These are phyloP conservation scores for Meiosimyza platycephala DNA, from an alignment of 2,888 invertebrate species.

Conservation along the genomic window DNA sequence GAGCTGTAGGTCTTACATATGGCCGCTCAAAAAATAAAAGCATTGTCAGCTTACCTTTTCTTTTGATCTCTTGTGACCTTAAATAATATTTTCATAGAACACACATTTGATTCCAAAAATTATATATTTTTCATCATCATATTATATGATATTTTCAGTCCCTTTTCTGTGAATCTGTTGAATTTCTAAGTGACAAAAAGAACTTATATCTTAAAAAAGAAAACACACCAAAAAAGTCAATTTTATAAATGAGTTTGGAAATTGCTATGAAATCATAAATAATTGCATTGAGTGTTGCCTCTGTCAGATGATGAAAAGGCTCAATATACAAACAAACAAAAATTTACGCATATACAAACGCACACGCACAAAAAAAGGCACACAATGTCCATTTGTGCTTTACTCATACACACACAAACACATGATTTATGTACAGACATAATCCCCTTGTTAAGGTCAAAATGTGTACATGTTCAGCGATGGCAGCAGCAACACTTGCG, in stretches of 20 bases:
- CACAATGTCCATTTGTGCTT: constrained; percentile 5
- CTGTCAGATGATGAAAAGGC: constrained; percentile 15
- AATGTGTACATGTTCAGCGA: constrained; percentile 19
- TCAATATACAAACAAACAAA: constrained; percentile 20
- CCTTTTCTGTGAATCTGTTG: no score
- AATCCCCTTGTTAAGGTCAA: constrained; percentile 27
- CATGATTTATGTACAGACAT: constrained; percentile 30
- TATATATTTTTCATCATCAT: no score
- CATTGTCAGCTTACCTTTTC: no score
- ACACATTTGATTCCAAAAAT: no score
- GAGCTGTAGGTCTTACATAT: no score
- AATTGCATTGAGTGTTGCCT: constrained; percentile 43
- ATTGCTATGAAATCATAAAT: constrained; percentile 49
- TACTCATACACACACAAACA: constrained; percentile 7
- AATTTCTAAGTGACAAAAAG: no score
- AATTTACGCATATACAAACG: not conserved
- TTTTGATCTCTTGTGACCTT: no score
- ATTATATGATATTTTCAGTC: no score
- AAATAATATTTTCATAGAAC: no score
- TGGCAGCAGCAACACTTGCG: constrained; percentile 5
- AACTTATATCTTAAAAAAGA: not conserved
- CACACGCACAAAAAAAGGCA: not conserved
- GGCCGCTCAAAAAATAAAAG: no score
- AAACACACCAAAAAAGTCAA: constrained; percentile 10
- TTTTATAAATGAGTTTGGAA: constrained; percentile 48